phyloP scores from a whole-genome alignment of 64 coral and sea anemone species.

The Trachythela sp. region DNA sequence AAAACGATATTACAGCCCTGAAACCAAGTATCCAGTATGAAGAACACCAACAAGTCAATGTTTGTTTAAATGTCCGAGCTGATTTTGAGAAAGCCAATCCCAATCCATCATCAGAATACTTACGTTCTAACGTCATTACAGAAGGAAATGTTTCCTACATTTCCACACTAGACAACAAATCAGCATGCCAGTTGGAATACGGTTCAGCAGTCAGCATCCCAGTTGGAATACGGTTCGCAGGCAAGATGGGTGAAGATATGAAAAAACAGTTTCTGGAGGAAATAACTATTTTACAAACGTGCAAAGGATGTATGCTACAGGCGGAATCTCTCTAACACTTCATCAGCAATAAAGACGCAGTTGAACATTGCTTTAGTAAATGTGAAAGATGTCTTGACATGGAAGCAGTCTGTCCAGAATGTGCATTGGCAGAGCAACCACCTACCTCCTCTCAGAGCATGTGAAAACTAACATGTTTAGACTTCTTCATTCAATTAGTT shows the following conservation, averaged over 20 bases:
- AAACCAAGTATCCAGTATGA: slow-evolving; percentile 52
- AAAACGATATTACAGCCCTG: slow-evolving; percentile 56
- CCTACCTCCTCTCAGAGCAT: not conserved
- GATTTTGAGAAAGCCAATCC: slow-evolving; percentile 51
- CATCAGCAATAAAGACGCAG: slow-evolving; percentile 1
- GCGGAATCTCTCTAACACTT: not conserved
- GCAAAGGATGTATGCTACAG: slow-evolving; percentile 16
- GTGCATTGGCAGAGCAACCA: not conserved
- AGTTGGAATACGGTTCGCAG: not conserved
- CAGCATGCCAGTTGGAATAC: slow-evolving; percentile 42
- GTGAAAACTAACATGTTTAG: not conserved
- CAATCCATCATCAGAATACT: slow-evolving; percentile 37
- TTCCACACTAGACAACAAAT: slow-evolving; percentile 38
- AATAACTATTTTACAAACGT: slow-evolving; percentile 12
- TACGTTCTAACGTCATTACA: slow-evolving; percentile 48
- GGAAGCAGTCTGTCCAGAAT: slow-evolving; percentile 16
- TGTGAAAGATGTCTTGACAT: slow-evolving; percentile 25
- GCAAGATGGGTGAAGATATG: slow-evolving; percentile 54
- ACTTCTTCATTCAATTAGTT: no score
- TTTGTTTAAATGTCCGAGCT: slow-evolving; percentile 41
- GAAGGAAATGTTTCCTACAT: slow-evolving; percentile 66
- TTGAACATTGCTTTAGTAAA: not conserved
- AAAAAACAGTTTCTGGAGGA: slow-evolving; percentile 52
- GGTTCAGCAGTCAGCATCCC: not conserved
- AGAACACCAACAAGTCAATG: slow-evolving; percentile 37